phyloP scores from a whole-genome alignment of 2,797 vertebrate species.

The Pantherophis alleghaniensis region DNA sequence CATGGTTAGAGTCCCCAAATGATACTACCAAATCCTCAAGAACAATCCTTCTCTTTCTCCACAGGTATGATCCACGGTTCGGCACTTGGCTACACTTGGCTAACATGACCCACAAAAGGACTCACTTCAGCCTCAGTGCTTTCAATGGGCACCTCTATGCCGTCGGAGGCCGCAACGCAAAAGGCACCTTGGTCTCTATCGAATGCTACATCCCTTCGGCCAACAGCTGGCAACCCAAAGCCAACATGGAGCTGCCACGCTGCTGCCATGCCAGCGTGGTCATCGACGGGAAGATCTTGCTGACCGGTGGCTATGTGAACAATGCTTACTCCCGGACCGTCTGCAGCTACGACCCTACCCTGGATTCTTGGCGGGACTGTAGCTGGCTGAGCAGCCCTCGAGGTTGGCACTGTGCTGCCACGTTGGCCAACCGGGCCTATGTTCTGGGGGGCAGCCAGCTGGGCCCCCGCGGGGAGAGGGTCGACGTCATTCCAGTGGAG shows the following conservation, averaged over 20 bases:
- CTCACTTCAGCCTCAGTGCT: constrained; percentile 83
- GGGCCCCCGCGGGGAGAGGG: constrained; percentile 75
- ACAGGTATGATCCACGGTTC: constrained; percentile 84
- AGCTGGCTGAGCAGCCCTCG: constrained; percentile 75
- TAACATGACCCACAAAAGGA: constrained; percentile 83
- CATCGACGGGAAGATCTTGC: constrained; percentile 77
- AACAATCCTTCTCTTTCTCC: neutral
- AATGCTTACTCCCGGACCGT: constrained; percentile 82
- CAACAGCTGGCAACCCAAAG: constrained; percentile 82
- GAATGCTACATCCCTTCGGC: constrained; percentile 83
- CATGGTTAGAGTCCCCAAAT: neutral
- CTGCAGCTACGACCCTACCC: constrained; percentile 71
- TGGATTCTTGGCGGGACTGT: constrained; percentile 75
- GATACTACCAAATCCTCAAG: neutral
- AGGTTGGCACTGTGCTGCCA: constrained; percentile 82
- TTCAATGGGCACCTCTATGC: constrained; percentile 81
- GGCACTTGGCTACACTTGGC: constrained; percentile 85
- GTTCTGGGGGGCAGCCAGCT: constrained; percentile 84
- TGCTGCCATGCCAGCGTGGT: constrained; percentile 82
- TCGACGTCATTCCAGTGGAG: constrained; percentile 80
- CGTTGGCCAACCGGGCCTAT: constrained; percentile 69
- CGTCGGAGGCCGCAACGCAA: constrained; percentile 80
- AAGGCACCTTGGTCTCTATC: constrained; percentile 76
- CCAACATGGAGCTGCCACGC: constrained; percentile 78
- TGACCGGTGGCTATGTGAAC: constrained; percentile 82